Evolutionary conservation across 2,888 invertebrate species (phyloP).

Genomic region (Diploptera punctata): DNA sequence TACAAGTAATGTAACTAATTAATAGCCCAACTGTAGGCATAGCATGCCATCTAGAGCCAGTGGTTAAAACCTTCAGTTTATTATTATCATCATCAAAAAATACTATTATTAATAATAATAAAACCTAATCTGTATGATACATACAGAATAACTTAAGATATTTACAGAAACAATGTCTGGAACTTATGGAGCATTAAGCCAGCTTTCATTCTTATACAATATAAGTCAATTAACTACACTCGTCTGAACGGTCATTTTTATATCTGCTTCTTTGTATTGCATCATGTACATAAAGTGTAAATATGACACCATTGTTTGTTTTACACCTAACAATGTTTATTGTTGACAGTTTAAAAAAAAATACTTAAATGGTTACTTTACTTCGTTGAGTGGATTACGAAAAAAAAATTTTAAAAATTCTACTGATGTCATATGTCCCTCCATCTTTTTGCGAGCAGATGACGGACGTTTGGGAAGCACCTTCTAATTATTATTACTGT

Average conservation of each 20-base stretch:
- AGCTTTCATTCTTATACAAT: constrained; percentile 44
- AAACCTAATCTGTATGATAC: constrained; percentile 22
- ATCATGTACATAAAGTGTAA: constrained; percentile 48
- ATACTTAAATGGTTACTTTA: constrained; percentile 46
- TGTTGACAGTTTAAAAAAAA: constrained; percentile 48
- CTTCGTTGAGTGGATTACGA: constrained; percentile 46
- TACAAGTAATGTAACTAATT: constrained; percentile 11
- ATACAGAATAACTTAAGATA: constrained; percentile 29
- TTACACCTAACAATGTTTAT: constrained; percentile 48
- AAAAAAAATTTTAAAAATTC: constrained; percentile 35
- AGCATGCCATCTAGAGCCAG: constrained; percentile 39
- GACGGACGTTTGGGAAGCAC: constrained; percentile 30
- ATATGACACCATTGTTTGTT: constrained; percentile 49
- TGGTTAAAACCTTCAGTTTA: constrained; percentile 34
- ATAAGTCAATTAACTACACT: constrained; percentile 46
- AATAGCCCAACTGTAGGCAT: constrained; percentile 36
- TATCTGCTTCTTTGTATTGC: constrained; percentile 48
- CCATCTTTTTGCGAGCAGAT: constrained; percentile 42
- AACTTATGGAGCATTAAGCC: constrained; percentile 43
- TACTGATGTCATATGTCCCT: constrained; percentile 41
- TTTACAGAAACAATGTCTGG: constrained; percentile 31
- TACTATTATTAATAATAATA: constrained; percentile 23
- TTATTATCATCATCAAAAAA: constrained; percentile 33
- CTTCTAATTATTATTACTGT: constrained; percentile 21
- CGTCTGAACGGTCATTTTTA: constrained; percentile 45